Percentiles rank a stretch among this genome's conserved stretches.
Evolutionary conservation across 2,888 invertebrate species (phyloP).

Genomic region (Agrilus mali): DNA sequence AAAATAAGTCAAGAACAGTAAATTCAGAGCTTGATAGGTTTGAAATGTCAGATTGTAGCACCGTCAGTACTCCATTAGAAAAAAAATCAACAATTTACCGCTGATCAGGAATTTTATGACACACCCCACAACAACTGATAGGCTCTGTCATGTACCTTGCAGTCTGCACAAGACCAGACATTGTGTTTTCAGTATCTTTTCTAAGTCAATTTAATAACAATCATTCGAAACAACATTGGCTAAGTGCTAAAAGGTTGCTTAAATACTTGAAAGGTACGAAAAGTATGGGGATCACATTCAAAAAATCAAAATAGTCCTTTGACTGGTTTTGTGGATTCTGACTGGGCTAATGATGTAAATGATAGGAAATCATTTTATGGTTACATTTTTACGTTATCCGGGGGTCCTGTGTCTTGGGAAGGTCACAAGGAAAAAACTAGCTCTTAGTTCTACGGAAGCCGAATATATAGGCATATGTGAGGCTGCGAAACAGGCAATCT

Average conservation of each 20-base stretch:
- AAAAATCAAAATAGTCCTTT: slow-evolving; percentile 2
- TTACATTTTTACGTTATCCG: slow-evolving; percentile 1
- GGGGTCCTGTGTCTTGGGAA: not conserved
- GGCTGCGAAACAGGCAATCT: slow-evolving; percentile 2
- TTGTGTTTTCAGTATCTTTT: slow-evolving; percentile 1
- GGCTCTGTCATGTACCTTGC: slow-evolving; percentile 2
- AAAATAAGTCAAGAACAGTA: no score
- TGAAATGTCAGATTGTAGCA: slow-evolving; percentile 2
- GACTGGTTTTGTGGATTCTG: not conserved
- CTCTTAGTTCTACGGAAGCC: not conserved
- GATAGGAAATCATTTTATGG: slow-evolving; percentile 2
- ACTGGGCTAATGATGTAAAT: not conserved
- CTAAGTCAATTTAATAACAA: slow-evolving; percentile 1
- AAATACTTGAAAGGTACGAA: slow-evolving; percentile 2
- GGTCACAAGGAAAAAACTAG: slow-evolving; percentile 1
- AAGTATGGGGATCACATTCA: slow-evolving; percentile 1
- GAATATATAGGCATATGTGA: no score
- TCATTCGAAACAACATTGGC: slow-evolving; percentile 3
- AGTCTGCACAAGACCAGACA: slow-evolving; percentile 3
- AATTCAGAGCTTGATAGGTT: no score
- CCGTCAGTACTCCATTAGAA: slow-evolving; percentile 8
- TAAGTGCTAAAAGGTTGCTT: slow-evolving; percentile 1
- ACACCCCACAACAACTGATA: slow-evolving; percentile 1
- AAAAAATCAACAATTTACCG: not conserved
- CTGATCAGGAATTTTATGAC: not conserved